phyloP scores from a whole-genome alignment of 2,888 invertebrate species.

The Catocala fraxini region DNA sequence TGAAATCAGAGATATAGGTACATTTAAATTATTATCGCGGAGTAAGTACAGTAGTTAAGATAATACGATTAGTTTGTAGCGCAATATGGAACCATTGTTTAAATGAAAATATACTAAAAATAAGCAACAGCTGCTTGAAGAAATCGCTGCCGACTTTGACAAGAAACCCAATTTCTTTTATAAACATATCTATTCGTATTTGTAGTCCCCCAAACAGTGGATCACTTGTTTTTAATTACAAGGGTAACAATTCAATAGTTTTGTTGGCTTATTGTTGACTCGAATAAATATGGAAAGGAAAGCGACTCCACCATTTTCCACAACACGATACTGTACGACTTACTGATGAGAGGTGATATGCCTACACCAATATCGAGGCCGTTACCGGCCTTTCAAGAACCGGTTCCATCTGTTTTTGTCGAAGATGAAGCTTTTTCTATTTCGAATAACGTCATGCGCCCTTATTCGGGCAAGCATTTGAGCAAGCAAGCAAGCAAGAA shows the following conservation, averaged over 20 bases:
- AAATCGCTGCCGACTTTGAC: too few species aligned
- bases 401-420: conserved; percentile 33
- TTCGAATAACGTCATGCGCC: conserved; percentile 25
- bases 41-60: too few species aligned
- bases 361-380: conserved; percentile 33
- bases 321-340: conserved; percentile 27
- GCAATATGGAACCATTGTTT: too few species aligned
- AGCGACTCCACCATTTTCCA: conserved; percentile 17
- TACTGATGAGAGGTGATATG: conserved; percentile 20
- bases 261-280: conserved; percentile 17
- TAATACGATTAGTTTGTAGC: too few species aligned
- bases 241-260: conserved; percentile 17
- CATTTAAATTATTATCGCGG: conserved; percentile 12
- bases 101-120: too few species aligned
- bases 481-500: conserved; percentile 18
- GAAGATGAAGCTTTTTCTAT: conserved; percentile 35
- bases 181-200: conserved; percentile 26
- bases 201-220: conserved; percentile 20
- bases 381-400: conserved; percentile 22
- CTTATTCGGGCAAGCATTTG: conserved; percentile 29
- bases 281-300: too few species aligned
- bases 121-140: too few species aligned
- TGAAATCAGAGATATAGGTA: conserved; percentile 11
- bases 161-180: too few species aligned
- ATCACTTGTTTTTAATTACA: conserved; percentile 26